Evolutionary conservation across 2,888 invertebrate genomes (phyloP).

Genomic region (Clunio marinus): DNA sequence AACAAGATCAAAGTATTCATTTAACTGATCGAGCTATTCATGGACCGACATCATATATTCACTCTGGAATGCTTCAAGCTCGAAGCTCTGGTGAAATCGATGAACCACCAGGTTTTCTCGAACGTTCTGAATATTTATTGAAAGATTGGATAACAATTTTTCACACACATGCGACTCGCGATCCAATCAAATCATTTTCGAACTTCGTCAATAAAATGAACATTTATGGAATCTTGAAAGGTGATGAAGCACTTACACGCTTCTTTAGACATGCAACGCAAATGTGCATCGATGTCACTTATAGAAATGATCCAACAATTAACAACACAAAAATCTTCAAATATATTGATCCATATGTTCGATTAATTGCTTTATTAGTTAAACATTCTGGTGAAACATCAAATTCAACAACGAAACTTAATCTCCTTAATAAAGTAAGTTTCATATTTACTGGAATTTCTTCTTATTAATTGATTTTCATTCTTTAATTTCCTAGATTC

Average conservation of each 20-base stretch:
- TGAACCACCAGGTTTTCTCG: slow-evolving; percentile 89
- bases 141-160: slow-evolving; percentile 95
- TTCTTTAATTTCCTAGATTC: slow-evolving; percentile 50
- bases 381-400: slow-evolving; percentile 87
- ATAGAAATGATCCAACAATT: slow-evolving; percentile 74
- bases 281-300: slow-evolving; percentile 92
- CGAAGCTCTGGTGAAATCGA: slow-evolving; percentile 79
- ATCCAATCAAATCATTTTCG: slow-evolving; percentile 86
- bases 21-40: slow-evolving; percentile 72
- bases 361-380: slow-evolving; percentile 89
- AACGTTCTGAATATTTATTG: slow-evolving; percentile 89
- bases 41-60: slow-evolving; percentile 84
- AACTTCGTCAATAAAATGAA: slow-evolving; percentile 96
- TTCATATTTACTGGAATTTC: background rate
- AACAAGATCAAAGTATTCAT: slow-evolving; percentile 65
- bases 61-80: slow-evolving; percentile 84
- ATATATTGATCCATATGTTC: slow-evolving; percentile 91
- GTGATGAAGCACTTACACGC: slow-evolving; percentile 93
- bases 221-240: slow-evolving; percentile 90
- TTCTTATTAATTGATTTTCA: background rate
- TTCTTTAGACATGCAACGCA: slow-evolving; percentile 97
- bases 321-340: slow-evolving; percentile 88
- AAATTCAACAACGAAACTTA: slow-evolving; percentile 94
- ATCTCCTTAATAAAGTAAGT: slow-evolving; percentile 77
- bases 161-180: slow-evolving; percentile 71